Percentiles rank a stretch among this genome's conserved stretches.
phyloP scores from a whole-genome alignment of 2,797 vertebrate species.

The Mormyrus hasselquistii region DNA sequence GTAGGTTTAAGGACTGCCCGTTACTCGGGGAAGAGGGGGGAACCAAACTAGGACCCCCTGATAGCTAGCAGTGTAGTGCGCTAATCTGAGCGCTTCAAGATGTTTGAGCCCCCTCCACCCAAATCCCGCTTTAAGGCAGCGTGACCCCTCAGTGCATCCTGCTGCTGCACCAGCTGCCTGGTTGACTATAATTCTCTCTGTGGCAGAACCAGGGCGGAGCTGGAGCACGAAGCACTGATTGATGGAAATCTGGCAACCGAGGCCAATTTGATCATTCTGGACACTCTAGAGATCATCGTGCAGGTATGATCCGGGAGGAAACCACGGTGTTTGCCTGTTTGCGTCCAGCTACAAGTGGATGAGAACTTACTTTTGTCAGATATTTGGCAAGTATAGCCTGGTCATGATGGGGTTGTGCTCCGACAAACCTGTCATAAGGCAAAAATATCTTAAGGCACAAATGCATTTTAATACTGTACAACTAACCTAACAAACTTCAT shows the following conservation, averaged over 20 bases:
- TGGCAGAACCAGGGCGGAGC: conserved; percentile 85
- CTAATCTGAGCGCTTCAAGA: neutral
- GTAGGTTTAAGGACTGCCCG: conserved; percentile 38
- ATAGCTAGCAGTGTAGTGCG: conserved; percentile 38
- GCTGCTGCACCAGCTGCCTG: neutral
- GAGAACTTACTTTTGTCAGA: neutral
- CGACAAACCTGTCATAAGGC: neutral
- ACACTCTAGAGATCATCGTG: conserved; percentile 91
- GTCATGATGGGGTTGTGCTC: neutral
- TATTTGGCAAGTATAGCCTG: neutral
- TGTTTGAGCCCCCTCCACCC: neutral
- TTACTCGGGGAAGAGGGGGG: conserved; percentile 27
- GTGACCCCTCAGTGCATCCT: neutral
- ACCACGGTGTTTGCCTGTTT: neutral
- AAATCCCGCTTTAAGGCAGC: conserved; percentile 22
- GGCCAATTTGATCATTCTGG: conserved; percentile 92
- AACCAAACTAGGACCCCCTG: conserved; percentile 26
- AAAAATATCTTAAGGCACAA: neutral
- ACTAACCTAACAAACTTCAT: neutral
- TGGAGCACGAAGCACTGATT: conserved; percentile 95
- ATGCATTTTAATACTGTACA: neutral
- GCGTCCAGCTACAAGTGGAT: neutral
- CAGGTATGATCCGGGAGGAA: conserved; percentile 64
- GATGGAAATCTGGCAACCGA: conserved; percentile 97
- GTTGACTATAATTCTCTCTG: conserved; percentile 21